Percentiles rank a stretch among this genome's conserved stretches.
Evolutionary conservation across 2,113 vertebrate species (phyloP).

Genomic region (Notothenia rossii): DNA sequence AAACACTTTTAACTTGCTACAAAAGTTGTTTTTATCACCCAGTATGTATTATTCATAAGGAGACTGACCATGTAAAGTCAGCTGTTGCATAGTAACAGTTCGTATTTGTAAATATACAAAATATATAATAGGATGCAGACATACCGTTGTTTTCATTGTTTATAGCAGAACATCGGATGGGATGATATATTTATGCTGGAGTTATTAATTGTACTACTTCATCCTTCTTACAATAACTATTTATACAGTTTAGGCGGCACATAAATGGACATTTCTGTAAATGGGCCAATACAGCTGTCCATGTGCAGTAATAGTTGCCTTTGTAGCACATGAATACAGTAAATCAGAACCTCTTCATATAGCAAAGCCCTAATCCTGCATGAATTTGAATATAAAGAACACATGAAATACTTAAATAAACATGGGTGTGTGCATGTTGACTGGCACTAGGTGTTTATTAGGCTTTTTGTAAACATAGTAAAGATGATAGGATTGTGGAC

Average conservation of each 20-base stretch:
- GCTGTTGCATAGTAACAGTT: slow-evolving; percentile 23
- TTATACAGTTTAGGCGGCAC: too few relatives aligned
- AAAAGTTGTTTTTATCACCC: neutral
- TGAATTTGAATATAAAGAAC: too few relatives aligned
- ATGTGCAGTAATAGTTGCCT: too few relatives aligned
- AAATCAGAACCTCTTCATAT: too few relatives aligned
- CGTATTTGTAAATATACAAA: neutral
- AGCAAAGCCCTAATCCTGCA: too few relatives aligned
- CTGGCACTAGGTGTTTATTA: too few relatives aligned
- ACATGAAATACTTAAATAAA: too few relatives aligned
- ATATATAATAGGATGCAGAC: neutral
- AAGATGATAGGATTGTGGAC: neutral
- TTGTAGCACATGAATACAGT: too few relatives aligned
- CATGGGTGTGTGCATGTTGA: neutral
- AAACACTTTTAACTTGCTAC: neutral
- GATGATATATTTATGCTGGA: neutral
- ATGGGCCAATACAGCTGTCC: too few relatives aligned
- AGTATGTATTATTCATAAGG: neutral
- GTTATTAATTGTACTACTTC: neutral
- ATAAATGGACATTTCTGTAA: too few relatives aligned
- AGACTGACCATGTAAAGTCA: neutral
- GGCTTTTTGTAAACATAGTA: neutral
- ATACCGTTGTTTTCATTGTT: neutral
- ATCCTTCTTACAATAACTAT: neutral
- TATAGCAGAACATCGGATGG: neutral